Percentiles rank a stretch among this genome's conserved stretches.
Evolutionary conservation across 2,113 vertebrate species (phyloP).

Genomic region (Tragelaphus buxtoni): DNA sequence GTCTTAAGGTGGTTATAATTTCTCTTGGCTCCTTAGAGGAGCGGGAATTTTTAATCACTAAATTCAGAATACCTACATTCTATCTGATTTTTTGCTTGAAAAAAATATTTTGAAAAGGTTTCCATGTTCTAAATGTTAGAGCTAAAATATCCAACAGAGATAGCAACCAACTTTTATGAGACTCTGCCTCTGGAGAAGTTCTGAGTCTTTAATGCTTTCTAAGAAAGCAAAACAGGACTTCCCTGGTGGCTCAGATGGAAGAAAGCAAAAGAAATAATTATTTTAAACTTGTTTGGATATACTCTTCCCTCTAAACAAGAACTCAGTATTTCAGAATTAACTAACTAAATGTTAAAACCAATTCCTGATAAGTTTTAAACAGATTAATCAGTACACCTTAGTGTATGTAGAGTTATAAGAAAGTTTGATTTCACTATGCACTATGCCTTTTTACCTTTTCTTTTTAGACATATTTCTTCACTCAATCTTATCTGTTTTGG

Average conservation of each 20-base stretch:
- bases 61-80: background rate
- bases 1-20: background rate
- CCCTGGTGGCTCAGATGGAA: background rate
- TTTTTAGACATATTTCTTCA: background rate
- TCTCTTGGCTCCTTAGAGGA: background rate
- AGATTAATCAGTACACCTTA: background rate
- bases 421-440: background rate
- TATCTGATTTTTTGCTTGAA: background rate
- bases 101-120: background rate
- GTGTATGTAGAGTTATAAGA: background rate
- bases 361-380: background rate
- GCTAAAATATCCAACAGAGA: background rate
- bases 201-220: background rate
- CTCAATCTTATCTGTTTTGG: background rate
- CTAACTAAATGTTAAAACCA: background rate
- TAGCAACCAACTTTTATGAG: background rate
- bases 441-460: background rate
- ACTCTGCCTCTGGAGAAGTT: background rate
- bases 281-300: background rate
- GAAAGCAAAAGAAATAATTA: background rate
- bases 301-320: background rate
- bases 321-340: background rate
- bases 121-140: background rate
- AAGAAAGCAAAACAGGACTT: background rate
- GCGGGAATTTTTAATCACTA: background rate